Evolutionary conservation across 1,140 invertebrate species (phyloP), one percentile per base, ranked within the genome.

Genomic region (Aricia agestis): DNA sequence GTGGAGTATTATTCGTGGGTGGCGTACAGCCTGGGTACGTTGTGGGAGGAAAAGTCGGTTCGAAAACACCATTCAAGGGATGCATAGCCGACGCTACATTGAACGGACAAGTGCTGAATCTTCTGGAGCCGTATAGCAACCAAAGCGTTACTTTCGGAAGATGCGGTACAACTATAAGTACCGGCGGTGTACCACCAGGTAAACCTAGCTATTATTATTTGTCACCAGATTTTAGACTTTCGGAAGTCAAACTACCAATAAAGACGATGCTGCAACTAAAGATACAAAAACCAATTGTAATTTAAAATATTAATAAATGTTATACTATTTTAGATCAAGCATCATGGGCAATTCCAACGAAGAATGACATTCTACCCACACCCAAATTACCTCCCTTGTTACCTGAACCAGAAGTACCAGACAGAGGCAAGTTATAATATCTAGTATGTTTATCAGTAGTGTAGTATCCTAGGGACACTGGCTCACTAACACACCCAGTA

Each of bases 51-150:
- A 83, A 80, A 65, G 77, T 85, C 0, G 89, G 85, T 10, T 81
- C 86, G 2, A 89, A 88, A 10, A 76, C 80, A 52, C 91, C 94
- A 0, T 97, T 98, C 81, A 89, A 93, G 31, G 98, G 98, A 1
- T 98, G 97, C 82, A 95, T 99, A 61, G 96, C 96, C 11, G 97
- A 98, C 82, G 94, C 96, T 1, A 97, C 96, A 1, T 85, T 98
- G 4, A 98, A 98, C 80, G 95, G 95, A 19, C 92, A 92, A 19
- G 94, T 97, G 61, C 93, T 97, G 31, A 97, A 98, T 83, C 96
- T 98, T 13, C 75, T 90, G 6, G 83, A 86, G 65, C 88, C 87
- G 0, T 85, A 74, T 74, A 82, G 78, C 72, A 85, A 84, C 61
- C 72, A 78, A 66, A 87, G 86, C 42, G 82, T 88, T 67, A 87